A percentile compares a stretch with the other conserved stretches of the same genome.
These are phyloP conservation scores for Turritopsis rubra DNA, from an alignment of 30 jellyfish, hydroid and myxozoan species.

Conservation along the genomic window DNA sequence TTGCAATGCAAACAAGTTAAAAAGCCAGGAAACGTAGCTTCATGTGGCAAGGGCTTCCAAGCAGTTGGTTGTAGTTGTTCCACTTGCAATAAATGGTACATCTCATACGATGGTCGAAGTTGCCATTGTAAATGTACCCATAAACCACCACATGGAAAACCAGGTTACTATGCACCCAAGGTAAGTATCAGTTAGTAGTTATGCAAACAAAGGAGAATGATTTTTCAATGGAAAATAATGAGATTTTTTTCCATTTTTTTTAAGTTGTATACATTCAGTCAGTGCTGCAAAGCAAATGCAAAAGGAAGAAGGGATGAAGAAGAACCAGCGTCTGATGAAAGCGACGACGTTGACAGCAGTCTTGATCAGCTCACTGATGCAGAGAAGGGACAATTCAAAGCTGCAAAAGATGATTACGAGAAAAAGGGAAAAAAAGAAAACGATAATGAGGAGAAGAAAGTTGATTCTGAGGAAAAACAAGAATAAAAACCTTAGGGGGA, in stretches of 20 bases:
- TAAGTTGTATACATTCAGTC: neutral
- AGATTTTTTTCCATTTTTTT: neutral
- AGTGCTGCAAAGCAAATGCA: neutral
- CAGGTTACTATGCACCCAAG: constrained; percentile 11
- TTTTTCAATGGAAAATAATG: neutral
- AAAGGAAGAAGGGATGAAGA: neutral
- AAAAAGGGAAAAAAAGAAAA: neutral
- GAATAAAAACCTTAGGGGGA: neutral
- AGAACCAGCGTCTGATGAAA: constrained; percentile 8
- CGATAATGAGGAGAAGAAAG: neutral
- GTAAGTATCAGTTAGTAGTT: neutral
- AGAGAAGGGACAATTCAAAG: neutral
- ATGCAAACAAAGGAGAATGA: neutral
- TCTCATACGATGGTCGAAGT: neutral
- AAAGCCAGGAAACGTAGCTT: neutral
- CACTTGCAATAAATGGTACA: neutral
- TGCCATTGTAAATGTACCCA: neutral
- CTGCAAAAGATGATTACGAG: neutral
- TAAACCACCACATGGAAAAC: neutral
- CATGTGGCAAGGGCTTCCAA: neutral
- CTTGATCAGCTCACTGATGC: neutral
- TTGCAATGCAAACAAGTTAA: neutral
- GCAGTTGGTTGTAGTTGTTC: constrained; percentile 12
- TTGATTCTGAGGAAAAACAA: neutral
- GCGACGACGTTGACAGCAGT: neutral